phyloP scores from a whole-genome alignment of 2,888 invertebrate species.

The Arctia plantaginis region DNA sequence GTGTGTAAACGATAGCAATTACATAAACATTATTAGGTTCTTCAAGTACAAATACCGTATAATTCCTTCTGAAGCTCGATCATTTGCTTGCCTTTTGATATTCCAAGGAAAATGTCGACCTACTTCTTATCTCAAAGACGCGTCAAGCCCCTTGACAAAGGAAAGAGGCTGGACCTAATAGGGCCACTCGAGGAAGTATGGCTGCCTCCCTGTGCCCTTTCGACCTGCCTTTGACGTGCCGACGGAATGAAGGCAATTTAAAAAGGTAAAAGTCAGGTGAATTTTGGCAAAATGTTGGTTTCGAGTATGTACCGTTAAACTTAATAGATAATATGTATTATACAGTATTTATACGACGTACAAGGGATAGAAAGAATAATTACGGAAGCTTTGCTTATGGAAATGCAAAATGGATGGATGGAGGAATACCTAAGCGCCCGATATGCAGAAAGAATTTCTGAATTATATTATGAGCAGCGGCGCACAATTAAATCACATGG shows the following conservation, averaged over 20 bases:
- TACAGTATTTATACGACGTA: not conserved
- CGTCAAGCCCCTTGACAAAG: slow-evolving; percentile 76
- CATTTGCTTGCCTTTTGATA: slow-evolving; percentile 70
- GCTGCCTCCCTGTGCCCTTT: slow-evolving; percentile 66
- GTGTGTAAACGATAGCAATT: slow-evolving; percentile 25
- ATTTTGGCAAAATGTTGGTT: slow-evolving; percentile 36
- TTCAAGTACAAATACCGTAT: slow-evolving; percentile 36
- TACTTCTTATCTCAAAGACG: slow-evolving; percentile 84
- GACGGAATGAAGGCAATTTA: slow-evolving; percentile 80
- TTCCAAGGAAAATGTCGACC: slow-evolving; percentile 72
- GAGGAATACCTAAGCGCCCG: not conserved
- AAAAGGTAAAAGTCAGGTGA: slow-evolving; percentile 62
- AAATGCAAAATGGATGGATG: not conserved
- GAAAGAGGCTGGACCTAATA: slow-evolving; percentile 80
- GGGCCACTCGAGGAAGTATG: slow-evolving; percentile 72
- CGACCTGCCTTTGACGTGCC: slow-evolving; percentile 66
- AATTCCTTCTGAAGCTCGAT: slow-evolving; percentile 38
- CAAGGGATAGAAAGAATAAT: not conserved
- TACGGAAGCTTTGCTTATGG: not conserved
- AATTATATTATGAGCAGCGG: not conserved
- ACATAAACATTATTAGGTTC: slow-evolving; percentile 48
- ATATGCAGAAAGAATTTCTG: not conserved
- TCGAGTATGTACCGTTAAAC: not conserved
- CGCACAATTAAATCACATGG: not conserved
- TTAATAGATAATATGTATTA: not conserved